These are phyloP conservation scores for Probaryconus sp. DNA, from an alignment of 1,140 invertebrate species.

Conservation along the genomic window DNA sequence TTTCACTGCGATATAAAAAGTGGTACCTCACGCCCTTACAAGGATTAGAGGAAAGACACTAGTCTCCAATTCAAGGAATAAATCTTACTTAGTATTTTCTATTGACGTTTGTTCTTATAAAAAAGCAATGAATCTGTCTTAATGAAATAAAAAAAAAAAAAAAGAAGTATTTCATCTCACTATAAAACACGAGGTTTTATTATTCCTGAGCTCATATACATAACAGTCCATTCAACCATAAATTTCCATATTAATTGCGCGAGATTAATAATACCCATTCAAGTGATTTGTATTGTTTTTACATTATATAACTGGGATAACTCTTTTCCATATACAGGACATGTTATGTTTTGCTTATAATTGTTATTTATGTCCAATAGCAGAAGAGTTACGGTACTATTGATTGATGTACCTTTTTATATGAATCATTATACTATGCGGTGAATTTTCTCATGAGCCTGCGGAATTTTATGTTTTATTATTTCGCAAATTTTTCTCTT, in stretches of 20 bases:
- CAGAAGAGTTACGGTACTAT: conserved; percentile 51
- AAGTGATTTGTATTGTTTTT: conserved; percentile 16
- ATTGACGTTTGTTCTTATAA: too few species aligned
- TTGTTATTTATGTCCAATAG: conserved; percentile 49
- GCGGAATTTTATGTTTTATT: conserved; percentile 55
- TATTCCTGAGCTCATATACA: too few species aligned
- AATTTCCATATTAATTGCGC: conserved; percentile 15
- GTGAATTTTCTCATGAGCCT: conserved; percentile 35
- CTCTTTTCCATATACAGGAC: conserved; percentile 1
- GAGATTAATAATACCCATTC: conserved; percentile 35
- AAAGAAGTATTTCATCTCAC: conserved; percentile 22
- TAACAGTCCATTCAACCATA: conserved; percentile 8
- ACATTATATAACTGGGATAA: conserved; percentile 22
- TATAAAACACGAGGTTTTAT: conserved; percentile 4
- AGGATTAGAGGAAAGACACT: conserved; percentile 9
- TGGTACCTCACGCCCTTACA: background rate
- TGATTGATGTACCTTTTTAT: conserved; percentile 55
- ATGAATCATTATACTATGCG: conserved; percentile 50
- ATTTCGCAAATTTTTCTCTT: conserved; percentile 8
- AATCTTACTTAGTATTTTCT: conserved; percentile 1
- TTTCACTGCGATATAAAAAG: conserved; percentile 41
- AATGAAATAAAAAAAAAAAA: too few species aligned
- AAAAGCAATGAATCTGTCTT: too few species aligned
- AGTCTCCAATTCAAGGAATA: background rate
- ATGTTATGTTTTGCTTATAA: conserved; percentile 40